These are phyloP conservation scores for Pipra filicauda DNA, from an alignment of 2,113 vertebrate genomes.

Conservation along the genomic window DNA sequence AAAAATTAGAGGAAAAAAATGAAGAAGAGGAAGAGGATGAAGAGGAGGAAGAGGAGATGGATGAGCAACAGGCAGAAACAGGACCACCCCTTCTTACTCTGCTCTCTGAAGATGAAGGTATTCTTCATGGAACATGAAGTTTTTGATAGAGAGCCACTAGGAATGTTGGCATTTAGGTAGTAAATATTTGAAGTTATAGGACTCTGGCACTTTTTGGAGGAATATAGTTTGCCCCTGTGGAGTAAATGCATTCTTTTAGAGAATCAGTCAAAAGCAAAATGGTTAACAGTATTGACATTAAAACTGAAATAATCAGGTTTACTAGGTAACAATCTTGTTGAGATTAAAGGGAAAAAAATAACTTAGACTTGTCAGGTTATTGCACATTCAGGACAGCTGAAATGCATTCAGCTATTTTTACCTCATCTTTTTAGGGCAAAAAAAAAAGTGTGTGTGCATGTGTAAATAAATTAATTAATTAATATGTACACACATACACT, in stretches of 20 bases:
- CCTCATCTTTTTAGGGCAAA: background rate
- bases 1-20: constrained; percentile 78
- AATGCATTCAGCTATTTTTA: background rate
- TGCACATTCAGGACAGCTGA: background rate
- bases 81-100: constrained; percentile 90
- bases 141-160: background rate
- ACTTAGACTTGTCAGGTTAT: background rate
- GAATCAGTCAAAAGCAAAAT: background rate
- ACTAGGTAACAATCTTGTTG: background rate
- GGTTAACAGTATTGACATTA: background rate
- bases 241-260: background rate
- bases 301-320: background rate
- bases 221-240: background rate
- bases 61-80: constrained; percentile 82
- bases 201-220: background rate
- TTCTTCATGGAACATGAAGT: background rate
- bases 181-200: background rate
- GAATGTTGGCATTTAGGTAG: background rate
- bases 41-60: constrained; percentile 74
- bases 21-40: background rate
- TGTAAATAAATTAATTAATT: background rate
- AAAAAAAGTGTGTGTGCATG: background rate
- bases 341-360: background rate
- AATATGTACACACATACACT: background rate
- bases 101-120: constrained; percentile 92